phyloP scores from a whole-genome alignment of 2,888 invertebrate species.

The Stictocephala bisonia region DNA sequence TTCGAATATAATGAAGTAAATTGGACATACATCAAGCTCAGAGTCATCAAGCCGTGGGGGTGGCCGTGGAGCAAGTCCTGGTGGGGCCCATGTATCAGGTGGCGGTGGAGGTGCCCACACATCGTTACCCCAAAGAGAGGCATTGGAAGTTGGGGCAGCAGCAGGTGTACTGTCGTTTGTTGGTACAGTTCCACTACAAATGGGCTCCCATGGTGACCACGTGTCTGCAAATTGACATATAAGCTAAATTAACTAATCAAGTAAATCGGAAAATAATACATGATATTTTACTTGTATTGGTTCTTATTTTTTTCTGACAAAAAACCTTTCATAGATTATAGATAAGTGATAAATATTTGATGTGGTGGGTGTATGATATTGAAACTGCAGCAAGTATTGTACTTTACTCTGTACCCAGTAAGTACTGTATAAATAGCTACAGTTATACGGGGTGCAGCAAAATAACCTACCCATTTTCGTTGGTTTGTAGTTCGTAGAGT shows the following conservation, averaged over 20 bases:
- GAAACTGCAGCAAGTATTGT: too few relatives aligned
- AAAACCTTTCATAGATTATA: too few relatives aligned
- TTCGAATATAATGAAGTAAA: neutral
- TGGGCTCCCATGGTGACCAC: constrained; percentile 54
- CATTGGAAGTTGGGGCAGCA: constrained; percentile 40
- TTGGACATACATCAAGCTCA: constrained; percentile 23
- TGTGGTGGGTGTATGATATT: too few relatives aligned
- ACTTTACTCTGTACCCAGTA: too few relatives aligned
- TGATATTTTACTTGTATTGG: too few relatives aligned
- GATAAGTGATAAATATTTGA: too few relatives aligned
- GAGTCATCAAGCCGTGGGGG: neutral
- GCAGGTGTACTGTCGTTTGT: constrained; percentile 15
- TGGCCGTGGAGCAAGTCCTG: constrained; percentile 54
- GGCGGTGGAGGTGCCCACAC: constrained; percentile 65
- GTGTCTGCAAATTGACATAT: constrained; percentile 40
- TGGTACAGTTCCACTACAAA: constrained; percentile 48
- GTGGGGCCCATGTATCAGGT: constrained; percentile 62
- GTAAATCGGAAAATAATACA: too few relatives aligned
- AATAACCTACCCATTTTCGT: too few relatives aligned
- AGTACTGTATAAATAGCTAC: too few relatives aligned
- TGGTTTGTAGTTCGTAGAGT: too few relatives aligned
- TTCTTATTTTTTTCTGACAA: too few relatives aligned
- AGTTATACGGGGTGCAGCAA: too few relatives aligned
- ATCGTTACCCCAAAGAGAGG: constrained; percentile 64
- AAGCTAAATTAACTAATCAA: neutral